Percentiles rank a stretch among this genome's conserved stretches.
phyloP scores from a whole-genome alignment of 2,797 vertebrate genomes.

The Enteromius unitaeniatus region DNA sequence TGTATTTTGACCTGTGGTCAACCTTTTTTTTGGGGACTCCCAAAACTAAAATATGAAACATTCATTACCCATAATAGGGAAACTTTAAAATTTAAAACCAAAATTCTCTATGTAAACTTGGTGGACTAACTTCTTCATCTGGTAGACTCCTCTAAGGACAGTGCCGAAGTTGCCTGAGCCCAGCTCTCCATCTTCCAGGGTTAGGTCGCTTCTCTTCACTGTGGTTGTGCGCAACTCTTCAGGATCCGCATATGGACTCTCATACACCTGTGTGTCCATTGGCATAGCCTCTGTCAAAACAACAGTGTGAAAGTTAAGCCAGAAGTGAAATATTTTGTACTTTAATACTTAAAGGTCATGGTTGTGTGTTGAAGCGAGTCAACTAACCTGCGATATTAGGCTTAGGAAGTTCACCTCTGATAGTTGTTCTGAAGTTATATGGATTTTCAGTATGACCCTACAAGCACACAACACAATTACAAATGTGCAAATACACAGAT shows the following conservation, averaged over 20 bases:
- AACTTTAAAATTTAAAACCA: neutral
- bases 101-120: neutral
- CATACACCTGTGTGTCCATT: conserved; percentile 94
- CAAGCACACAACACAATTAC: conserved; percentile 35
- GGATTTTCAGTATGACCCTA: conserved; percentile 21
- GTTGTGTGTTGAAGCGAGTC: neutral
- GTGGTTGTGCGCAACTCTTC: conserved; percentile 90
- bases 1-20: no score
- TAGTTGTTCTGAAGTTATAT: neutral
- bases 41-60: no score
- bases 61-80: no score
- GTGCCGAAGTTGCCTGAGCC: conserved; percentile 98
- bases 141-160: conserved; percentile 91
- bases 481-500: conserved; percentile 14
- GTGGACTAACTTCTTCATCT: conserved; percentile 89
- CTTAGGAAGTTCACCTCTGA: conserved; percentile 9
- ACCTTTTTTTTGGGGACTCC: no score
- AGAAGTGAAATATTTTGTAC: neutral
- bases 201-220: conserved; percentile 84
- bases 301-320: neutral
- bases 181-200: conserved; percentile 88
- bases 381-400: conserved; percentile 27
- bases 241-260: conserved; percentile 95
- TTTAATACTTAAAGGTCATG: neutral
- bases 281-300: conserved; percentile 79